Conservation (phyloP, 1,140 invertebrate species). For the Polypedilum pembai region DNA sequence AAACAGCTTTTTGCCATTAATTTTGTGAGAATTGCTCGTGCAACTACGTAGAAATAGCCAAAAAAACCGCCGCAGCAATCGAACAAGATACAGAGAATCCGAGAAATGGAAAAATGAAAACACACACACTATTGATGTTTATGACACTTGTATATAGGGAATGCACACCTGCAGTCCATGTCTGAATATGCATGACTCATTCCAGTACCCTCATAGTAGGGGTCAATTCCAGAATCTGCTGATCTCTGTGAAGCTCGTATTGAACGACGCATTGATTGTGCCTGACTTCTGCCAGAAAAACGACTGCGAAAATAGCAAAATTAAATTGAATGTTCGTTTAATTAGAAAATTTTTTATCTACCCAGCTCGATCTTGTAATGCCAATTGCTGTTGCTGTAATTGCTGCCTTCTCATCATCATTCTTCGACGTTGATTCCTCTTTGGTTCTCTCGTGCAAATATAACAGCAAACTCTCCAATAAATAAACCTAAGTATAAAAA, state of each 20-base stretch:
- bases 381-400: neutral
- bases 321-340: neutral
- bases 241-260: slow-evolving; percentile 63
- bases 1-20: no score
- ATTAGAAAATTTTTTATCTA: neutral
- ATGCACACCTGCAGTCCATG: slow-evolving; percentile 49
- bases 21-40: no score
- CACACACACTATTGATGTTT: no score
- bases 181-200: slow-evolving; percentile 47
- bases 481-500: slow-evolving; percentile 56
- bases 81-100: no score
- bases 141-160: neutral
- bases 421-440: slow-evolving; percentile 48
- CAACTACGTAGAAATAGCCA: no score
- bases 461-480: slow-evolving; percentile 88
- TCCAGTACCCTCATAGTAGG: slow-evolving; percentile 33
- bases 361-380: neutral
- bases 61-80: no score
- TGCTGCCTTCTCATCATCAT: slow-evolving; percentile 32
- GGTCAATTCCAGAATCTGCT: slow-evolving; percentile 47
- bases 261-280: slow-evolving; percentile 46
- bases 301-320: slow-evolving; percentile 29
- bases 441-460: slow-evolving; percentile 72
- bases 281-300: slow-evolving; percentile 40
- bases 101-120: no score